Conservation (phyloP, 2,797 vertebrate genomes). For the Hemitrygon akajei region DNA sequence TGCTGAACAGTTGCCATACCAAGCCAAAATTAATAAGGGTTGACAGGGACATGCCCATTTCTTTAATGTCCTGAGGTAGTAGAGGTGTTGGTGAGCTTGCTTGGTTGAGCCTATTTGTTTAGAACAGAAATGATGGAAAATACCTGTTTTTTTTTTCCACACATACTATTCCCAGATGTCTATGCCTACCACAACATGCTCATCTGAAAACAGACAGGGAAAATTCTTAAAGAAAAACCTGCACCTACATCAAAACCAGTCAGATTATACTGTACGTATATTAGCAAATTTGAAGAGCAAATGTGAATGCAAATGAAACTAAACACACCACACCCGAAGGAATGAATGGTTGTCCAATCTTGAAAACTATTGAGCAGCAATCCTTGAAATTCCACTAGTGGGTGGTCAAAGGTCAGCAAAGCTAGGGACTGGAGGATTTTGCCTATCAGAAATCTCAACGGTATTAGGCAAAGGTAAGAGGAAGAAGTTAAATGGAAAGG, state of each 20-base stretch:
- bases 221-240: background rate
- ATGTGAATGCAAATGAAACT: background rate
- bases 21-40: no score
- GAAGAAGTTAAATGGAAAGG: background rate
- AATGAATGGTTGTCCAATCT: background rate
- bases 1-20: no score
- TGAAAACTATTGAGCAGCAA: background rate
- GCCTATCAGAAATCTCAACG: background rate
- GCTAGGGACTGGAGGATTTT: background rate
- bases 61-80: no score
- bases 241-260: background rate
- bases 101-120: background rate
- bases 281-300: background rate
- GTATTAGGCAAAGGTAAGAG: background rate
- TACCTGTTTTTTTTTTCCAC: no score
- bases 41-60: no score
- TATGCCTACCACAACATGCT: background rate
- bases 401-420: background rate
- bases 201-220: no score
- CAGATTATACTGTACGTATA: background rate
- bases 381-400: background rate
- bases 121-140: background rate
- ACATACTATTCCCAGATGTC: background rate
- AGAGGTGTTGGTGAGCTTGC: no score
- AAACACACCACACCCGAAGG: no score